phyloP scores from a whole-genome alignment of 2,888 invertebrate genomes.

The Lumbricus terrestris region DNA sequence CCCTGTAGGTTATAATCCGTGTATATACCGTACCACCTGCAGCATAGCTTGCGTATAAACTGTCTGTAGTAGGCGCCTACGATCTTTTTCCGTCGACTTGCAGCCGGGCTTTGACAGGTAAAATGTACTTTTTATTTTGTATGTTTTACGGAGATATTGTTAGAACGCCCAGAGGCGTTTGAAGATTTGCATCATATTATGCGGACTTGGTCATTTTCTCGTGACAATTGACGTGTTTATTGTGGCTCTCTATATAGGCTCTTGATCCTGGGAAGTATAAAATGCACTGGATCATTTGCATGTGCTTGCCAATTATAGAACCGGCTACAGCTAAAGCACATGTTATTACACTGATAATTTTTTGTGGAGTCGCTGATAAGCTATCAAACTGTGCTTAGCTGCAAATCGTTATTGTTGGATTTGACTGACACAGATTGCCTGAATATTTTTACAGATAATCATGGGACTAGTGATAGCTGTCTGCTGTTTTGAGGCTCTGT shows the following conservation, averaged over 20 bases:
- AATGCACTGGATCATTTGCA: neutral
- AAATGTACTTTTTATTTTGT: neutral
- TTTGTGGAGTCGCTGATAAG: neutral
- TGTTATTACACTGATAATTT: neutral
- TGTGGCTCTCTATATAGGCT: no score
- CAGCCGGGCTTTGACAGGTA: neutral
- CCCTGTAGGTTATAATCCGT: no score
- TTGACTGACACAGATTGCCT: neutral
- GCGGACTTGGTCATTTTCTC: neutral
- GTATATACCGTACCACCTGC: no score
- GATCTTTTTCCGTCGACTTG: no score
- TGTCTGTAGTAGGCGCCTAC: no score
- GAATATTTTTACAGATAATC: neutral
- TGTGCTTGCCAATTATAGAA: neutral
- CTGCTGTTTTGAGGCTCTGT: neutral
- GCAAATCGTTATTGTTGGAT: neutral
- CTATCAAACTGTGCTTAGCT: neutral
- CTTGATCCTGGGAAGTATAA: neutral
- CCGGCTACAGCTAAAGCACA: neutral
- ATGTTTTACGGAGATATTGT: neutral
- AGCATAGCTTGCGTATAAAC: no score
- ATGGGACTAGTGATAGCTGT: neutral
- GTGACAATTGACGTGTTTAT: neutral
- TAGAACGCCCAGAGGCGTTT: neutral
- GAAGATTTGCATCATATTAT: neutral